Evolutionary conservation across 64 coral and sea anemone genomes (phyloP), one percentile per base, ranked within the genome.

Genomic region (Montipora foliosa): DNA sequence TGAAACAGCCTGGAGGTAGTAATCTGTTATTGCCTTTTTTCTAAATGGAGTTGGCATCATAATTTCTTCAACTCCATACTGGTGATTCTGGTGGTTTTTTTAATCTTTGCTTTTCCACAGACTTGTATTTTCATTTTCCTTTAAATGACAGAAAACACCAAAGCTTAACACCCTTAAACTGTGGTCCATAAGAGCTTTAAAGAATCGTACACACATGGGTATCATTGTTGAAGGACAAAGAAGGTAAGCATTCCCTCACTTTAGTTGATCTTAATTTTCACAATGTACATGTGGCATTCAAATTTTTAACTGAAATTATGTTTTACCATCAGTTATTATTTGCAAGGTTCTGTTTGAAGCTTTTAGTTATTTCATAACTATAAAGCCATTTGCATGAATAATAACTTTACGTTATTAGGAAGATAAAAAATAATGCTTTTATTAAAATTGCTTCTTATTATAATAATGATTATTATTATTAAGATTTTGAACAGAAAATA

Each of bases 141-240:
- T 17, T 79, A n/a, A 88, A 12, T 11, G 16, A 37, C 60, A 90
- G 9, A 47, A 44, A 19, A 14, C 84, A 45, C 2, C 55, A 29
- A 64, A 50, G n/a, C 80, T 82, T 44, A 66, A 84, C 20, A 14
- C 20, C n/a, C 88, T 94, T 69, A 77, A 87, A 37, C 76, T 87
- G 0, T 62, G 95, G 95, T 87, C 70, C 14, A 80, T 96, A 8
- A 94, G 94, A 82, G 80, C 88, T 14, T 2, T 78, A 13, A 96
- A 88, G 79, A 88, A 87, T 52, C 90, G 52, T 6, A 88, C 93
- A 67, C 81, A 52, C 10, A 87, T 71, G 64, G 81, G 92, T 16
- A 74, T 96, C 48, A 94, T 96, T 76, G 91, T 96, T 45, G 95
- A 96, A 86, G 95, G 95, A 67, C 91, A 94, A 70, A 87, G 95